Base-by-base conservation (phyloP, 2,797 vertebrate genomes). In the Sylvilagus floridanus region DNA sequence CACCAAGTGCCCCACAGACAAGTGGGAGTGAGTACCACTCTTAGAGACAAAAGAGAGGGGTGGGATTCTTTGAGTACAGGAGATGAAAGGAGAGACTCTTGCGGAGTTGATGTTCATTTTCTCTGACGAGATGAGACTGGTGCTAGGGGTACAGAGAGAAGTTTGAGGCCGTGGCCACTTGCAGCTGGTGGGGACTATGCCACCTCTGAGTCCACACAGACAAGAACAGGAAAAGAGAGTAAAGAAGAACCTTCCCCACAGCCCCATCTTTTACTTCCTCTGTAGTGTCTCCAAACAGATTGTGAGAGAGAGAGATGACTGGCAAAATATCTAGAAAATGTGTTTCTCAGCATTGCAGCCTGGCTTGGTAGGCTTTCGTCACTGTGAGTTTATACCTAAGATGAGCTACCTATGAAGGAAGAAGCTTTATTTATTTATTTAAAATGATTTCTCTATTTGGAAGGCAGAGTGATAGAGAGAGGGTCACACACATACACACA, bases 11-110 rank as follows among this genome's bases (percentile, higher is more conserved):
- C 47, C 24, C 35, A 42, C 16, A 77, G 32, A 19, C 4, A 8
- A 32, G 14, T 7, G 4, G 22, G 42, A 66, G n/a, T 30, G 4
- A 7, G n/a, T 52, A 19, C 42, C n/a, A 4, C 37, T 62, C 3
- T 1, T 7, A 9, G 21, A 8, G 57, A 32, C 13, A 66, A 37
- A n/a, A 16, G 14, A 11, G 14, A 21, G 21, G 8, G 72, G 21
- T 50, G 22, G 2, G 12, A 8, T 19, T 32, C 8, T 32, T n/a
- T 13, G 30, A 19, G 32, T 0, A 0, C 0, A 66, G 14, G 26
- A 50, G 6, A 12, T 47, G 5, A 47, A 47, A 47, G 8, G 42
- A 47, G 42, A 47, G 42, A 47, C 42, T 47, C 42, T 9, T 47
- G 42, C 9, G 42, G 42, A 47, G 42, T 47, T 9, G 42, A 32